These are phyloP conservation scores for Vanacampus margaritifer DNA, from an alignment of 2,113 vertebrate species.

Conservation along the genomic window DNA sequence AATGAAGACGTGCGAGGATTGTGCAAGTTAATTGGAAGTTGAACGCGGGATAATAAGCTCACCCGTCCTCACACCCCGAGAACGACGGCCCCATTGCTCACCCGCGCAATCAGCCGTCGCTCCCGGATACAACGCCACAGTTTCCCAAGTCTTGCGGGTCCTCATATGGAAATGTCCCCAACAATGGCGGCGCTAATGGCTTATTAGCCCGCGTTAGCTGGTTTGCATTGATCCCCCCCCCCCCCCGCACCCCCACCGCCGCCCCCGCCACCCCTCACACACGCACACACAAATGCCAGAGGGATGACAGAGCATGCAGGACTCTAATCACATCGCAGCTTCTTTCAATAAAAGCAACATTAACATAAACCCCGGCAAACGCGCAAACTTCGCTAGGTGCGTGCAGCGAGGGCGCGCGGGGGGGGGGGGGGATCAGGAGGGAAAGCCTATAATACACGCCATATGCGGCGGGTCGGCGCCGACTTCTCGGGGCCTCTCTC, in stretches of 20 bases:
- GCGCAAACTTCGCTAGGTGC: slow-evolving; percentile 44
- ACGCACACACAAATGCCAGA: slow-evolving; percentile 40
- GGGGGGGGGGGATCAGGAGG: slow-evolving; percentile 14
- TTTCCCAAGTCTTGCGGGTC: slow-evolving; percentile 59
- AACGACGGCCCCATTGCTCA: slow-evolving; percentile 57
- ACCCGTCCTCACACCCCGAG: slow-evolving; percentile 44
- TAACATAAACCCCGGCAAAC: slow-evolving; percentile 70
- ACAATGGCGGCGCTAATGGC: slow-evolving; percentile 72
- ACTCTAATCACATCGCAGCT: slow-evolving; percentile 72
- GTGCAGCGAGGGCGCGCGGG: slow-evolving; percentile 9
- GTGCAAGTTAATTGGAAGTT: slow-evolving; percentile 72
- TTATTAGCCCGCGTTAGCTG: slow-evolving; percentile 71
- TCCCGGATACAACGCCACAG: slow-evolving; percentile 53
- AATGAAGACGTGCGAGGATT: slow-evolving; percentile 64
- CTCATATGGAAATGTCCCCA: slow-evolving; percentile 71
- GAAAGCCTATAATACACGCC: slow-evolving; percentile 47
- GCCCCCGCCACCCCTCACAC: neutral
- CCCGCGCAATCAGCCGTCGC: slow-evolving; percentile 56
- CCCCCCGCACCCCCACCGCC: neutral
- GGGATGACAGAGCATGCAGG: slow-evolving; percentile 56
- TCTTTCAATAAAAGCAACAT: slow-evolving; percentile 72
- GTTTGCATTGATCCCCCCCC: slow-evolving; percentile 74
- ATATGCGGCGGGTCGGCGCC: slow-evolving; percentile 53
- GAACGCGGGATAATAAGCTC: slow-evolving; percentile 73
- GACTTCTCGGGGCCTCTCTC: slow-evolving; percentile 18